phyloP scores from a whole-genome alignment of 1,140 invertebrate species.

The Dysdera silvatica region DNA sequence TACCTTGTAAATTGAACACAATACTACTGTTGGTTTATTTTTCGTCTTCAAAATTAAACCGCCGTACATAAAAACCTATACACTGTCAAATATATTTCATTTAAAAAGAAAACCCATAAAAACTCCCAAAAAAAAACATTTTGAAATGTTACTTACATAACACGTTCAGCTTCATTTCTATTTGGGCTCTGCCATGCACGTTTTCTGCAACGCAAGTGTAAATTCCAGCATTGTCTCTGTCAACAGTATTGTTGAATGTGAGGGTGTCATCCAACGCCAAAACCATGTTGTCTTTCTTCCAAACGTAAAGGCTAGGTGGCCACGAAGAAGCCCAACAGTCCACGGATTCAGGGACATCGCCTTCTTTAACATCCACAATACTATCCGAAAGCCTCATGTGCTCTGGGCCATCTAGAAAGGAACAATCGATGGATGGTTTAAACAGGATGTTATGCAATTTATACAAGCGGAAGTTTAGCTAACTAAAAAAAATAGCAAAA shows the following conservation, averaged over 20 bases:
- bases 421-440: too few relatives aligned
- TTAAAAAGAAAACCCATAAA: too few relatives aligned
- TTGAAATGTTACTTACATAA: conserved; percentile 75
- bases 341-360: conserved; percentile 63
- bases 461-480: too few relatives aligned
- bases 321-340: conserved; percentile 65
- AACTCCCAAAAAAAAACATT: too few relatives aligned
- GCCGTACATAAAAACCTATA: too few relatives aligned
- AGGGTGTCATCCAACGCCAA: conserved; percentile 27
- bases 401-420: conserved; percentile 69
- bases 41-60: too few relatives aligned
- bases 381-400: conserved; percentile 65
- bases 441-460: too few relatives aligned
- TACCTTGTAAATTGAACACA: too few relatives aligned
- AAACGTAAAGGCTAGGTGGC: conserved; percentile 60
- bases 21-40: too few relatives aligned
- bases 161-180: conserved; percentile 62
- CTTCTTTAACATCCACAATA: conserved; percentile 65
- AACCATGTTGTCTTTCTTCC: conserved; percentile 42
- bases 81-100: too few relatives aligned
- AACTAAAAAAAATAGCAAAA: too few relatives aligned
- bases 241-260: conserved; percentile 50
- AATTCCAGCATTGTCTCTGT: conserved; percentile 55
- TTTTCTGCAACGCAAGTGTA: conserved; percentile 70
- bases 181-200: conserved; percentile 59